Evolutionary conservation across 2,888 invertebrate genomes (phyloP).

Genomic region (Melolontha melolontha): DNA sequence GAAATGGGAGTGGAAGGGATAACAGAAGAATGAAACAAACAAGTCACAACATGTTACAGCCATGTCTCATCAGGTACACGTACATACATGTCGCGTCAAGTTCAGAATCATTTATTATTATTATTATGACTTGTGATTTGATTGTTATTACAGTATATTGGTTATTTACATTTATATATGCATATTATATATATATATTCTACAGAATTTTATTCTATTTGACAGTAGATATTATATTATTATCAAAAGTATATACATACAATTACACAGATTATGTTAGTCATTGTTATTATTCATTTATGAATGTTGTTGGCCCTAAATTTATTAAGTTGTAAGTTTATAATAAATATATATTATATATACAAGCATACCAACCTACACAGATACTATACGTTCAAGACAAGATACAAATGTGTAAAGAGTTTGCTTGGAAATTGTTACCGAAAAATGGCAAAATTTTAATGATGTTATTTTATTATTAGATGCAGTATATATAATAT

Average conservation of each 20-base stretch:
- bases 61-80: no score
- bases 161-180: conserved; percentile 11
- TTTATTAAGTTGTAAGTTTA: conserved; percentile 41
- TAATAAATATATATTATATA: conserved; percentile 12
- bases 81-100: no score
- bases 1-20: no score
- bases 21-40: no score
- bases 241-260: conserved; percentile 1
- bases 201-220: conserved; percentile 34
- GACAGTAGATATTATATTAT: conserved; percentile 32
- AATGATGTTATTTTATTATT: no score
- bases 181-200: conserved; percentile 8
- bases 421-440: conserved; percentile 6
- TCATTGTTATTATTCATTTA: conserved; percentile 31
- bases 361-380: no score
- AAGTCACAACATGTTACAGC: no score
- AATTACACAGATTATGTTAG: conserved; percentile 29
- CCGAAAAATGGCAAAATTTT: no score
- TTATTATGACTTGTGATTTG: conserved; percentile 5
- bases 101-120: conserved; percentile 16
- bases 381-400: not conserved
- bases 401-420: not conserved
- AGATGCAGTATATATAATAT: conserved; percentile 4
- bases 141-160: conserved; percentile 7
- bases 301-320: conserved; percentile 46